A percentile compares a stretch with the other conserved stretches of the same genome.
Evolutionary conservation across 1,140 invertebrate genomes (phyloP).

Genomic region (Caerostris darwini): DNA sequence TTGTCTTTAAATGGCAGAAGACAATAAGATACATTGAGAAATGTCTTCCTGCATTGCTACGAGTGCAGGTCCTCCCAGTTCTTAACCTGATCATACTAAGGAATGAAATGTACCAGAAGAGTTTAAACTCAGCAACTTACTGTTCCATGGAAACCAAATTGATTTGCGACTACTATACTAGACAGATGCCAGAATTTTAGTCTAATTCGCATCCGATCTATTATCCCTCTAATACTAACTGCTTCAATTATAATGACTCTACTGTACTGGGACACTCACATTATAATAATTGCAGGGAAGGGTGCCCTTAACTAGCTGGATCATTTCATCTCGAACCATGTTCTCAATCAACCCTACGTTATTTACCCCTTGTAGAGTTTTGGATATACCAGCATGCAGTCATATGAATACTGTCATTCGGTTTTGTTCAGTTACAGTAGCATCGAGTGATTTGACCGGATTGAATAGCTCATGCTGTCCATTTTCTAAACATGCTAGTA

Average conservation of each 20-base stretch:
- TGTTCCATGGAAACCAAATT: background rate
- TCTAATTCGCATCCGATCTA: conserved; percentile 19
- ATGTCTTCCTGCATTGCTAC: too few relatives aligned
- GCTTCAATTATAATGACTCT: conserved; percentile 32
- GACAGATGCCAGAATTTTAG: background rate
- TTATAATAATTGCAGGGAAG: conserved; percentile 21
- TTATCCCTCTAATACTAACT: conserved; percentile 24
- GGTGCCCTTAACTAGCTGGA: background rate
- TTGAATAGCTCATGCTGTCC: background rate
- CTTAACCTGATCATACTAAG: too few relatives aligned
- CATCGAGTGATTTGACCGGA: background rate
- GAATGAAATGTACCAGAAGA: background rate
- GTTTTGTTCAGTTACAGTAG: background rate
- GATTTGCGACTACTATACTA: background rate
- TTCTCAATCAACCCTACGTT: background rate
- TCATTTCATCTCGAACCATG: background rate
- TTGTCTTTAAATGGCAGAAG: too few relatives aligned
- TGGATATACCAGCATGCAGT: background rate
- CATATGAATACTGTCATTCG: background rate
- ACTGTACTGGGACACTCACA: background rate
- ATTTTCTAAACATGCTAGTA: too few relatives aligned
- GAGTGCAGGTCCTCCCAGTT: too few relatives aligned
- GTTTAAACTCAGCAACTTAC: background rate
- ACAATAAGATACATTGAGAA: too few relatives aligned
- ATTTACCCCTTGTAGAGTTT: background rate